Base-by-base conservation (phyloP, 2,797 vertebrate genomes). In the Gallinago nigripennis region DNA sequence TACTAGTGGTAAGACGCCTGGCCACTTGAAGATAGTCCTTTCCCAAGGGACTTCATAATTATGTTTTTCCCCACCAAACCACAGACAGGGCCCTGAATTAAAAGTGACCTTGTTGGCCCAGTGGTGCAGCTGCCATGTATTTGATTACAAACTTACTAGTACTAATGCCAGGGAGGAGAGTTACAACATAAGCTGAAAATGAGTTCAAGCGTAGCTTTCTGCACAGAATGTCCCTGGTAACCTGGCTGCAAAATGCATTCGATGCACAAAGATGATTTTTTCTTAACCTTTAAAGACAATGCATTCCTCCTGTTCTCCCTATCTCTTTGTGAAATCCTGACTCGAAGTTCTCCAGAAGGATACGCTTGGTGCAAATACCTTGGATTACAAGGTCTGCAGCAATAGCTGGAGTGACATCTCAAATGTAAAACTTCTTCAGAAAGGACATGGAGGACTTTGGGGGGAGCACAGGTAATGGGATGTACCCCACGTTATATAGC, bases 11-110 rank as follows among this genome's bases (percentile, higher is more conserved):
- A 81, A 86, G 78, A 79, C 0, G 8, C 68, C 92, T 91, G 82
- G 60, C 61, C 65, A 66, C 61, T 87, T 66, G 21, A 92, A 92
- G 85, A 80, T 46, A 78, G 88, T 45, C 73, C 77, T 94, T 90
- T 91, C 92, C 82, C 91, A 91, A 91, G 75, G 65, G 90, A 94
- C 96, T 97, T 96, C 58, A 76, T 94, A 91, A 97, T 92, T 86
- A 80, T 46, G 37, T 90, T 65, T 64, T 94, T 90, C 78, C 83
- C 35, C 93, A 95, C 77, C 73, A 79, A 94, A 41, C 66, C 89
- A 92, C 70, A 64, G 84, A 71, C 81, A 92, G 78, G 69, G 77
- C 82, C 28, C 2, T 51, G 91, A 96, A 94, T 93, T 93, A 95
- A 94, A 95, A 96, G 83, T 75, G 86, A 88, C 89, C 91, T 63